These are phyloP conservation scores for Semnornis frantzii DNA, from an alignment of 2,113 vertebrate species.

Conservation along the genomic window DNA sequence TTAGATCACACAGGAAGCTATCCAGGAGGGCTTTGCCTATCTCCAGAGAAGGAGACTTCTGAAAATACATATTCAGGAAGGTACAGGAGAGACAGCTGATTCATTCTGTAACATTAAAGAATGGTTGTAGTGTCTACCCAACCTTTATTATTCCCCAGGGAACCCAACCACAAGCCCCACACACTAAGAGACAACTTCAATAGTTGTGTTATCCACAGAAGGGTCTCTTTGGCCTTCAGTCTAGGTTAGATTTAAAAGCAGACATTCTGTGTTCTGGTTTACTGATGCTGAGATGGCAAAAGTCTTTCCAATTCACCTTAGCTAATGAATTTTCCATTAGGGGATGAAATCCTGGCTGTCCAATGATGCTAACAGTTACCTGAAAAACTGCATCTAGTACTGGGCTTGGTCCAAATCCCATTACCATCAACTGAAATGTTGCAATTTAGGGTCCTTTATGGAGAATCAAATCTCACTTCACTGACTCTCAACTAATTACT, in stretches of 20 bases:
- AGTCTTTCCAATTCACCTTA: neutral
- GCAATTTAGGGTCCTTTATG: neutral
- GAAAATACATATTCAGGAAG: neutral
- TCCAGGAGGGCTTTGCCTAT: too few species aligned
- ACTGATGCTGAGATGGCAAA: neutral
- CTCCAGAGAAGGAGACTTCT: neutral
- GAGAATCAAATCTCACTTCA: neutral
- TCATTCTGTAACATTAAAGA: neutral
- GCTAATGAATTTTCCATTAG: neutral
- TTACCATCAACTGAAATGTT: neutral
- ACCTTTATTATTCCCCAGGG: neutral
- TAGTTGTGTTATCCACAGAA: neutral
- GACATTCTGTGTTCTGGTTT: neutral
- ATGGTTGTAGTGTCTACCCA: neutral
- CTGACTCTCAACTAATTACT: neutral
- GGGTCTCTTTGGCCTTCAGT: neutral
- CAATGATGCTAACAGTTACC: neutral
- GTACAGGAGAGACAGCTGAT: neutral
- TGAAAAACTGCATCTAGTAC: neutral
- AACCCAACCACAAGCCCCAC: neutral
- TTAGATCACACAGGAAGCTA: too few species aligned
- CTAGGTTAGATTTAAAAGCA: neutral
- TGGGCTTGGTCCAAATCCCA: neutral
- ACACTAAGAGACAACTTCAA: neutral
- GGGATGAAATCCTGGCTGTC: neutral